Evolutionary conservation across 1,140 invertebrate species (phyloP), one percentile per base, ranked within the genome.

Genomic region (Propsilocerus akamusi): DNA sequence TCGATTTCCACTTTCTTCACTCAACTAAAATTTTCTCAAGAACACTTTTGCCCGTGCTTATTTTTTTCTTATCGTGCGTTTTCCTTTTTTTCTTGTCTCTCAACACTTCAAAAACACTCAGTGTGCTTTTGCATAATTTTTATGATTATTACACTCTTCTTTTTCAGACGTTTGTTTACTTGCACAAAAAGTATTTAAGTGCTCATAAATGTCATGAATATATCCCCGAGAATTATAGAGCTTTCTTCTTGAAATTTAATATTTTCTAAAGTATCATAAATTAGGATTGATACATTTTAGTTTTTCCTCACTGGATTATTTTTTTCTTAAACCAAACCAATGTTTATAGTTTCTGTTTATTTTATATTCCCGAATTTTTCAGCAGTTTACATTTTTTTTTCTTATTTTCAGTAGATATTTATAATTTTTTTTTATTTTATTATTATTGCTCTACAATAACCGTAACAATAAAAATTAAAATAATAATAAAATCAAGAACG

Each of bases 401-500:
- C 10, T 3, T 30, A 11, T 30, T 30, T 30, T n/a, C n/a, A n/a
- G n/a, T n/a, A n/a, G n/a, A 30, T 30, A 11, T 30, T 11, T 30
- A 30, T 30, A 30, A 30, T 30, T 30, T 37, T 37, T n/a, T 37
- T 37, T 41, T 41, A 41, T 37, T 37, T 41, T 41, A 41, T 41
- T 41, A 8, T 41, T 41, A 41, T 41, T 41, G 34, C 34, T 30
- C 14, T 30, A 41, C 34, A 41, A 41, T 41, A 41, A 41, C 22
- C 34, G 14, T 41, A 41, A 41, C 34, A 41, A 41, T 41, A 20
- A 41, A 20, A 41, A 41, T 41, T 41, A 41, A 41, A 41, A 41
- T 41, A 41, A 41, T 41, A 41, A 41, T 41, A 41, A 41, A 41
- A 41, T 41, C 34, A 41, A 41, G 22, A 41, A 41, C 34, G 34